phyloP scores from a whole-genome alignment of 1,140 invertebrate species.

The Pygmarrhopalites habei region DNA sequence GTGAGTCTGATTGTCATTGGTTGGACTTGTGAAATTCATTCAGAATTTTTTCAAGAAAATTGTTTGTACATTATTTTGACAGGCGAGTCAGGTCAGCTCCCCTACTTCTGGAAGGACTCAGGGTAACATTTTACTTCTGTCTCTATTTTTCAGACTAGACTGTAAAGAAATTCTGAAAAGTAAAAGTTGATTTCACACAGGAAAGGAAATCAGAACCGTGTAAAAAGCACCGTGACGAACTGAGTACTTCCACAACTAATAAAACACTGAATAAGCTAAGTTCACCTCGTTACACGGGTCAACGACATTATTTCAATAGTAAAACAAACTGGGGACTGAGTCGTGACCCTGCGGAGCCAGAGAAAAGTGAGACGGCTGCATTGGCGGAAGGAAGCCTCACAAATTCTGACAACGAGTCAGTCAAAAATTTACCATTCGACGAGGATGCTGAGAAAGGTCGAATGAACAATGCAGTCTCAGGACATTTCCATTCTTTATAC shows the following conservation, averaged over 20 bases:
- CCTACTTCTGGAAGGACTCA: constrained; percentile 31
- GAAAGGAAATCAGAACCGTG: constrained; percentile 24
- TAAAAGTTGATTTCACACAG: constrained; percentile 1
- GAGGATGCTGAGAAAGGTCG: neutral
- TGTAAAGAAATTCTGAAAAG: too few relatives aligned
- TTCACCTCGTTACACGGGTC: neutral
- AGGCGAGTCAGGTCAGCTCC: constrained; percentile 28
- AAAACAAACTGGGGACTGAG: constrained; percentile 3
- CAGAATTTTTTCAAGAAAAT: too few relatives aligned
- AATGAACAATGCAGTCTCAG: too few relatives aligned
- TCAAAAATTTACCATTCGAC: constrained; percentile 18
- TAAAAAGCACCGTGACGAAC: constrained; percentile 25
- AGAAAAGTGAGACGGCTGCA: constrained; percentile 34
- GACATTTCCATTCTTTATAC: too few relatives aligned
- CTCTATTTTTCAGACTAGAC: too few relatives aligned
- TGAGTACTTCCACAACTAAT: neutral
- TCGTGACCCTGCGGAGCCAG: neutral
- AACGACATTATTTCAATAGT: neutral
- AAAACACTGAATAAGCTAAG: constrained; percentile 1
- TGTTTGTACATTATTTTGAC: too few relatives aligned
- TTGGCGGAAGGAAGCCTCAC: constrained; percentile 34
- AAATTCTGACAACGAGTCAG: constrained; percentile 37
- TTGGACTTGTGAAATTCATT: too few relatives aligned
- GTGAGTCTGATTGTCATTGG: too few relatives aligned
- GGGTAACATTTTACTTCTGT: too few relatives aligned